Percentiles rank a stretch among this genome's conserved stretches.
These are phyloP conservation scores for Mesembrinibis cayennensis DNA, from an alignment of 2,113 vertebrate genomes.

Conservation along the genomic window DNA sequence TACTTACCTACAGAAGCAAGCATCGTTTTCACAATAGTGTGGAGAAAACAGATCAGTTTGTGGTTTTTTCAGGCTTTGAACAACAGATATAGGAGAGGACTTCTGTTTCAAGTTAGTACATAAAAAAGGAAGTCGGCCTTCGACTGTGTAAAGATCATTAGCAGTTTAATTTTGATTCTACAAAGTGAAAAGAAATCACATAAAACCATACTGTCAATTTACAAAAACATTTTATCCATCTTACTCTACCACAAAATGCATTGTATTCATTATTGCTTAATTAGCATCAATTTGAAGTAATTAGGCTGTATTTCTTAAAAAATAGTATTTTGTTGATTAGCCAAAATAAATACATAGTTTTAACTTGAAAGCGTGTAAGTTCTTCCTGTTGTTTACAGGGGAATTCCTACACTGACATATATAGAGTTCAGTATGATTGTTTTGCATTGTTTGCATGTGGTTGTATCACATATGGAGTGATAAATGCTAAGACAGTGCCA, in stretches of 20 bases:
- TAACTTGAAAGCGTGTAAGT: background rate
- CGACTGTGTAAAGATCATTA: background rate
- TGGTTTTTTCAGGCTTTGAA: background rate
- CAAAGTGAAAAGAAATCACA: background rate
- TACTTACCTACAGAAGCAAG: background rate
- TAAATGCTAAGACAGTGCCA: background rate
- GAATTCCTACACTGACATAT: background rate
- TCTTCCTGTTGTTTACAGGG: background rate
- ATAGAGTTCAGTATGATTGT: fast-evolving
- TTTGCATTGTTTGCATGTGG: background rate
- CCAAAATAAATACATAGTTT: background rate
- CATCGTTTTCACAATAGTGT: background rate
- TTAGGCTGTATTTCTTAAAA: background rate
- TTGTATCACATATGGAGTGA: fast-evolving
- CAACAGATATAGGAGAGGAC: background rate
- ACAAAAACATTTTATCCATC: background rate
- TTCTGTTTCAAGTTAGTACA: background rate
- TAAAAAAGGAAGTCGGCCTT: background rate
- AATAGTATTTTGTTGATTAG: background rate
- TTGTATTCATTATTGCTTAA: background rate
- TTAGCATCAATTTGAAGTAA: background rate
- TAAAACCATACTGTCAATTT: background rate
- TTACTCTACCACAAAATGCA: background rate
- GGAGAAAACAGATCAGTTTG: background rate
- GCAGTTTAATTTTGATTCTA: background rate